Evolutionary conservation across 2,797 vertebrate genomes (phyloP), one percentile per base, ranked within the genome.

Genomic region (Numenius phaeopus): DNA sequence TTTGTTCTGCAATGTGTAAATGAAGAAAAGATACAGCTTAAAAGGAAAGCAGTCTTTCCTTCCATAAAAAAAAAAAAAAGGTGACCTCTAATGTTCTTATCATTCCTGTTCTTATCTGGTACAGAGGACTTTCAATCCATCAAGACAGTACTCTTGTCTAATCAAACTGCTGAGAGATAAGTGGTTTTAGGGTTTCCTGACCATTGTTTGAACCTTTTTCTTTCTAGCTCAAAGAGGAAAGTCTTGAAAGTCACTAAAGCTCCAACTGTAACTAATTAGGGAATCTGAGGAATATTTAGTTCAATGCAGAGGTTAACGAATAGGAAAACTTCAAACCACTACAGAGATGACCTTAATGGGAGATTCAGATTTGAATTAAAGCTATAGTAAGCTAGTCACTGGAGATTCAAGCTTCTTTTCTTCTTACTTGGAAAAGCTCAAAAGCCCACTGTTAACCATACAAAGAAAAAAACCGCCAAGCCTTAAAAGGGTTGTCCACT

Each of bases 201-300:
- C 94, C 95, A 92, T 95, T 97, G 88, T 97, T 96, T 97, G 94
- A 97, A 97, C 95, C 84, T 94, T 94, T 95, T 94, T 97, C 87
- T 94, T 96, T 89, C 71, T 67, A 88, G n/a, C 91, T 96, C 88
- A 86, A 89, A 97, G 95, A 96, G 88, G 87, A 95, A 97, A 91
- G 87, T 83, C 92, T 92, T 95, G 87, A 96, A 96, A 94, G 89
- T 96, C 96, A 96, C 92, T 94, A 95, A 97, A 97, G 92, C 92
- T 96, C 94, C 84, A 88, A 97, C 96, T 97, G 97, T 96, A 97
- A 97, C 96, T 97, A 97, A 98, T 98, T 97, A 98, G 94, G 89
- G 93, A 97, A 97, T 97, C 91, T 94, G 95, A 95, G 82, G 81
- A 96, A 95, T 96, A 97, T 97, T 96, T 92, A 96, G 97, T 97